These are phyloP conservation scores for Gastrophysa polygoni DNA, from an alignment of 2,888 invertebrate species.

Conservation along the genomic window DNA sequence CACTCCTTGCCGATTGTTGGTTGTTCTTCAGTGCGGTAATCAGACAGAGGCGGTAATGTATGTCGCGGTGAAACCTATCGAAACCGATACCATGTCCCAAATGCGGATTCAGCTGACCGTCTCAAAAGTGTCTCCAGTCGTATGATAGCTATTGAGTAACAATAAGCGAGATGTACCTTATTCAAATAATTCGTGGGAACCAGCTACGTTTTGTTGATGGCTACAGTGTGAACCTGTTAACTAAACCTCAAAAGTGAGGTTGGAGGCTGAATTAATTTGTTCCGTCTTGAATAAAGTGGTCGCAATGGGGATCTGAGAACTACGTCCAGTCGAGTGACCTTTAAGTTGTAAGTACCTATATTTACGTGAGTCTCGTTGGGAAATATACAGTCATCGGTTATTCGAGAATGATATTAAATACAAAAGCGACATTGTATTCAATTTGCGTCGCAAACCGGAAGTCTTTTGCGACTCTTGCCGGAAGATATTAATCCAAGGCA, in stretches of 20 bases:
- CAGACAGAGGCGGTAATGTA: too few species aligned
- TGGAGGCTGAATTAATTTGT: neutral
- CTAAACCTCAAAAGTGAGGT: neutral
- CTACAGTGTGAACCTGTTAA: neutral
- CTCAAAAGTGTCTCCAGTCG: neutral
- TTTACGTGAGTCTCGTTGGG: neutral
- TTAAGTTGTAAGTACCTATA: neutral
- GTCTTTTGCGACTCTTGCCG: too few species aligned
- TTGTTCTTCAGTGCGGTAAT: neutral
- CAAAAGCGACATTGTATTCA: too few species aligned
- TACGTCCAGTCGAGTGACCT: neutral
- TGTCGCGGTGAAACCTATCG: neutral
- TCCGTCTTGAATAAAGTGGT: neutral
- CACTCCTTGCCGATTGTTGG: neutral
- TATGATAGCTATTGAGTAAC: neutral
- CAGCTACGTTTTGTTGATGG: too few species aligned
- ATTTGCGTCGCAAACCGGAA: too few species aligned
- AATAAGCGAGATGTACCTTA: neutral
- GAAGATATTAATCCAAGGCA: too few species aligned
- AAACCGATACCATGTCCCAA: too few species aligned
- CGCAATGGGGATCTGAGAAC: neutral
- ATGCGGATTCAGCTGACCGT: neutral
- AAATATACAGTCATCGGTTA: too few species aligned
- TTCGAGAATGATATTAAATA: too few species aligned
- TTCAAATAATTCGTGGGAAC: neutral